Conservation (phyloP, 1,140 invertebrate genomes). For the Zaprionus ornatus region DNA sequence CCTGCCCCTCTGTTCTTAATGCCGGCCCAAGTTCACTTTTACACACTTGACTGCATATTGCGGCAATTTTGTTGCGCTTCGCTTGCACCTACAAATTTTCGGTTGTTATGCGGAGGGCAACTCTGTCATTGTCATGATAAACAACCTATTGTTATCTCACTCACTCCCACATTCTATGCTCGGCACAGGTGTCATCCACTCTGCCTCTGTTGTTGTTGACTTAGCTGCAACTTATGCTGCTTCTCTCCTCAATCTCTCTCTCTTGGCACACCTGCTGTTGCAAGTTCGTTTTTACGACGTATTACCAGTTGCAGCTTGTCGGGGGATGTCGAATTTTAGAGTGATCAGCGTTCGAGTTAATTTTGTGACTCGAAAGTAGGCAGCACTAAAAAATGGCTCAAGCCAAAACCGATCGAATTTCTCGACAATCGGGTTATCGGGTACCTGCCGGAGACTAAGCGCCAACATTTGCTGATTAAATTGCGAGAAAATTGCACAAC, state of each 20-base stretch:
- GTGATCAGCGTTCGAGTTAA: background rate
- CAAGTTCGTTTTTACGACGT: conserved; percentile 12
- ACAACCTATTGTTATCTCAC: conserved; percentile 37
- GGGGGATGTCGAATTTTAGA: background rate
- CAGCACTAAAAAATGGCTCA: conserved; percentile 10
- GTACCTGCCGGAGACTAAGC: conserved; percentile 28
- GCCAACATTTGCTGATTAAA: conserved; percentile 71
- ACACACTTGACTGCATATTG: conserved; percentile 74
- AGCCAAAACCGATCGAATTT: conserved; percentile 22
- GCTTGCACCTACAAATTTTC: conserved; percentile 45
- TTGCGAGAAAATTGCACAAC: conserved; percentile 63
- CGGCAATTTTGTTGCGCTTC: conserved; percentile 37
- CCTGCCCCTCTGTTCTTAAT: conserved; percentile 44
- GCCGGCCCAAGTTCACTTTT: conserved; percentile 53
- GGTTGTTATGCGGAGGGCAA: conserved; percentile 34
- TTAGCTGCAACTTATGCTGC: conserved; percentile 8
- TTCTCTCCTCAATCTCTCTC: background rate
- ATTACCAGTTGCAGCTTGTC: background rate
- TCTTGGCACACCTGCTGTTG: conserved; percentile 7
- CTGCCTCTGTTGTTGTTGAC: background rate
- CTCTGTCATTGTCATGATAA: conserved; percentile 70
- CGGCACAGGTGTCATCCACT: conserved; percentile 76
- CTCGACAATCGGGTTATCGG: conserved; percentile 37
- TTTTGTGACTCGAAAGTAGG: background rate
- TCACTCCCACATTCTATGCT: background rate